phyloP scores from a whole-genome alignment of 2,113 vertebrate genomes.

The Zosterops pallidus region DNA sequence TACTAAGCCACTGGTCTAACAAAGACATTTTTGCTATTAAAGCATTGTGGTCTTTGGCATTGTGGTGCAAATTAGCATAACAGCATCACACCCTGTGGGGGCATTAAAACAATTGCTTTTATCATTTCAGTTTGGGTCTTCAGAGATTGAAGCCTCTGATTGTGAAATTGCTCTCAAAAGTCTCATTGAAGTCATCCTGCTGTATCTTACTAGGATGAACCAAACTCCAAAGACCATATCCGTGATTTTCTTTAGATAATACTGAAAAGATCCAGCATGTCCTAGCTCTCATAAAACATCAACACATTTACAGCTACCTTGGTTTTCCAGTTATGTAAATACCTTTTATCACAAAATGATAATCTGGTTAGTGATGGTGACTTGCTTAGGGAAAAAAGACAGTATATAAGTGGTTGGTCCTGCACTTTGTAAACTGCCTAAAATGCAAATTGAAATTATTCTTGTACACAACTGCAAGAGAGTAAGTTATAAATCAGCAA shows the following conservation, averaged over 20 bases:
- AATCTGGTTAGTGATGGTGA: not conserved
- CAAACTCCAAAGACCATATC: not conserved
- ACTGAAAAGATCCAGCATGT: not conserved
- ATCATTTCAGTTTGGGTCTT: constrained; percentile 37
- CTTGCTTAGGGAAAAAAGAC: not conserved
- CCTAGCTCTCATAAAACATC: not conserved
- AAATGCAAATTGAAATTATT: not conserved
- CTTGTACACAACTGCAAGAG: not conserved
- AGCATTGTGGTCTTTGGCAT: not conserved
- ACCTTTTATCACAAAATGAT: constrained; percentile 22
- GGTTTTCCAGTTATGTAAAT: not conserved
- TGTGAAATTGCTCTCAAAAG: constrained; percentile 50
- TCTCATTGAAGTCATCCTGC: constrained; percentile 19
- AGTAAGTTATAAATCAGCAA: not conserved
- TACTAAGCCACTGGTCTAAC: constrained; percentile 28
- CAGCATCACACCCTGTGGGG: constrained; percentile 17
- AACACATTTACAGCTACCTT: not conserved
- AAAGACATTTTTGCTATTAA: constrained; percentile 21
- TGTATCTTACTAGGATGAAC: constrained; percentile 19
- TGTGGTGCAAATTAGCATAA: constrained; percentile 52
- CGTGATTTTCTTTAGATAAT: not conserved
- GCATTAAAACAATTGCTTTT: constrained; percentile 55
- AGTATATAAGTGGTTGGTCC: not conserved
- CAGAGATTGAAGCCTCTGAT: constrained; percentile 17
- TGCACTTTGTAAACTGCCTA: not conserved